These are phyloP conservation scores for Odocoileus hemionus DNA, from an alignment of 2,113 vertebrate species.

Conservation along the genomic window DNA sequence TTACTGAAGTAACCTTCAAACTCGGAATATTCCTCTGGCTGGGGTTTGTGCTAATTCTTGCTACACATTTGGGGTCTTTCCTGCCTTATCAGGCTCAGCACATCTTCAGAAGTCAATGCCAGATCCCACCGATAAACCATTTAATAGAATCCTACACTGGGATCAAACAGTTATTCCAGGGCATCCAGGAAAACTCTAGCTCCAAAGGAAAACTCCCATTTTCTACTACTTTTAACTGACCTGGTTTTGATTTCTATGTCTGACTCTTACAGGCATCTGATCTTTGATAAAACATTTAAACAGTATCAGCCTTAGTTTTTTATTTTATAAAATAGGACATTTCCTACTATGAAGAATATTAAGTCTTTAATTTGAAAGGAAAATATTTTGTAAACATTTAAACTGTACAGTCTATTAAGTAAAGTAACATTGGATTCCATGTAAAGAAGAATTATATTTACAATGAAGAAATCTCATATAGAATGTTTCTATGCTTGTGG, in stretches of 20 bases:
- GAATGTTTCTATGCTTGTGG: background rate
- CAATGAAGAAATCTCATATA: background rate
- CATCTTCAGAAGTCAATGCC: background rate
- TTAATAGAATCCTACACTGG: background rate
- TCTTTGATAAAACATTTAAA: background rate
- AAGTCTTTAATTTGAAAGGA: background rate
- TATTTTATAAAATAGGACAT: background rate
- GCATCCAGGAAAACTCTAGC: background rate
- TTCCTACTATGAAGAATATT: background rate
- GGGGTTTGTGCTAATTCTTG: background rate
- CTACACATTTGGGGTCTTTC: background rate
- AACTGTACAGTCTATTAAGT: background rate
- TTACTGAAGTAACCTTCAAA: background rate
- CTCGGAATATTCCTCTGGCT: background rate
- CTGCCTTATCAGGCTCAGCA: background rate
- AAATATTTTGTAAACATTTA: background rate
- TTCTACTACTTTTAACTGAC: background rate
- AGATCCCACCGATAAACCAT: background rate
- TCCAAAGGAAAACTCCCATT: background rate
- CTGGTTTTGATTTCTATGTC: background rate
- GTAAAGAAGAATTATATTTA: background rate
- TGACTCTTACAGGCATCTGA: background rate
- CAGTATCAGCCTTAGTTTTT: background rate
- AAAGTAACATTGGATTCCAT: background rate
- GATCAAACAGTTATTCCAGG: background rate